Base-by-base conservation (phyloP, 2,113 vertebrate species). In the Ciconia maguari region DNA sequence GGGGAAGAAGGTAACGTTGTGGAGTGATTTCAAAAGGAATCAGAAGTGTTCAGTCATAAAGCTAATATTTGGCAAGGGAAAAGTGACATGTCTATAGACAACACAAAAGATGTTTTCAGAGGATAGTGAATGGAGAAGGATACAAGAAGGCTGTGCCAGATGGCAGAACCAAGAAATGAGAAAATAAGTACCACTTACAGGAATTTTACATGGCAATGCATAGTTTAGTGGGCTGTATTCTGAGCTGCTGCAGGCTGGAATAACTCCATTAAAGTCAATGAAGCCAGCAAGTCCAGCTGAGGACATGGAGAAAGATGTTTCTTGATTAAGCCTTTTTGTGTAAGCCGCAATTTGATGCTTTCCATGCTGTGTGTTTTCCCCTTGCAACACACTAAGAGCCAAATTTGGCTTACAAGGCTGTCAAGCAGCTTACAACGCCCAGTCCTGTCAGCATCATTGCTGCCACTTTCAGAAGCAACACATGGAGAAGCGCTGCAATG, bases 61-160 rank as follows among this genome's bases (percentile, higher is more conserved):
- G 68, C 58, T 94, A 97, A 92, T 93, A 89, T 94, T 89, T 90
- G 86, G 71, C 86, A 93, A 74, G 55, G 71, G 19, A 61, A 90
- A 92, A 80, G 41, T 72, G 62, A 42, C 52, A 49, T 55, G 57
- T 66, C 55, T 78, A 8, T 8, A 75, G 74, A 75, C 48, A 83
- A 78, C 54, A 92, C 54, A 91, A 72, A 93, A 83, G 44, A 34
- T 49, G 20, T 92, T 94, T 88, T 89, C 80, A 70, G 80, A 71
- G 51, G 60, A 54, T 10, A 46, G 64, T 24, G 51, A 91, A 54
- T 62, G 64, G 48, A 76, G 61, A 57, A 77, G 48, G 36, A 58
- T 70, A 11, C 21, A 54, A 52, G 88, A 48, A 24, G 24, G 34
- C 55, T 57, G 8, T 92, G 68, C 75, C 93, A 89, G 80, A 83